Evolutionary conservation across 2,888 invertebrate species (phyloP).

Genomic region (Yponomeuta sedellus): DNA sequence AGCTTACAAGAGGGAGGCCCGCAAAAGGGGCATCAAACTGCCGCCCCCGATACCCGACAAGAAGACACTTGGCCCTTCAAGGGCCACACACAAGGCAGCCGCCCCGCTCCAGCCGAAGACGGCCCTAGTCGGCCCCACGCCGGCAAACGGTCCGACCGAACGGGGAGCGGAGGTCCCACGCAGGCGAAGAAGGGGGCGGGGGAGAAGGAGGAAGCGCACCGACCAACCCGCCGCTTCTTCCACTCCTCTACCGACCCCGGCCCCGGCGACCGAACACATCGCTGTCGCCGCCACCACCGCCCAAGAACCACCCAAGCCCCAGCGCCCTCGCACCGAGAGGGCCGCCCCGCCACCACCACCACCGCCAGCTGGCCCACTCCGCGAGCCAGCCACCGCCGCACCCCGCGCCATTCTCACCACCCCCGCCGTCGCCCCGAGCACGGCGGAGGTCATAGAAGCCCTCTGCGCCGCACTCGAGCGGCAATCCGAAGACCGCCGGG

Average conservation of each 20-base stretch:
- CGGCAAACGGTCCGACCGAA: constrained; percentile 11
- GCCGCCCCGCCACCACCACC: neutral
- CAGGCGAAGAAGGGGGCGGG: neutral
- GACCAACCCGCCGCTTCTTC: neutral
- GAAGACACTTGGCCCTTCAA: neutral
- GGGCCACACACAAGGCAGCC: neutral
- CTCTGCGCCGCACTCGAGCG: neutral
- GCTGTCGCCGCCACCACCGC: neutral
- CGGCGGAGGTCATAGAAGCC: neutral
- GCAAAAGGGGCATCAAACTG: neutral
- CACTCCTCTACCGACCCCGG: neutral
- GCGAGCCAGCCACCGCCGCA: neutral
- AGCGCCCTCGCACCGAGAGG: neutral
- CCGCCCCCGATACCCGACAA: neutral
- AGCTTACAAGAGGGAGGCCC: neutral
- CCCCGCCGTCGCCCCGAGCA: neutral
- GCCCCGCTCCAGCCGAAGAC: too few species aligned
- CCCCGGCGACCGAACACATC: too few species aligned
- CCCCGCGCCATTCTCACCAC: too few species aligned
- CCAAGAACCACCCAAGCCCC: neutral
- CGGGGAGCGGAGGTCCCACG: neutral
- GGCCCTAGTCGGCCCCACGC: neutral
- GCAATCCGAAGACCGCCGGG: neutral
- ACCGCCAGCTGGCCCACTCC: neutral
- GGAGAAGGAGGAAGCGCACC: neutral